A percentile compares a stretch with the other conserved stretches of the same genome.
Evolutionary conservation across 1,140 invertebrate species (phyloP).

Genomic region (Drosophila miranda): DNA sequence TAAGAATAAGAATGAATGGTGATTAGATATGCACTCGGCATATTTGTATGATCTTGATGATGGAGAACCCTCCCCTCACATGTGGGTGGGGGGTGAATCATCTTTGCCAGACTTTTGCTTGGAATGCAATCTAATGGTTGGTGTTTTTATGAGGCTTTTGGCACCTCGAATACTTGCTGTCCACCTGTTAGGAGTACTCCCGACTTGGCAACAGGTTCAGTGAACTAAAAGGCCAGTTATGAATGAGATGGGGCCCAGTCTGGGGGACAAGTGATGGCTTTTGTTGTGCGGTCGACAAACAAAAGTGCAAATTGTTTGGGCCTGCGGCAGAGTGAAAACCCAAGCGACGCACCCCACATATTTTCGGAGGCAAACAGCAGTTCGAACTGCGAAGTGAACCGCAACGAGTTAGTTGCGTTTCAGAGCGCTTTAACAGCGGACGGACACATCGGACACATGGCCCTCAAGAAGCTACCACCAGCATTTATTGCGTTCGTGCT

Average conservation of each 20-base stretch:
- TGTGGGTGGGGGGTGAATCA: slow-evolving; percentile 1
- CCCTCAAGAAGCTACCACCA: slow-evolving; percentile 12
- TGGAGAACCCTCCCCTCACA: slow-evolving; percentile 5
- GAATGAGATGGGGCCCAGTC: slow-evolving; percentile 23
- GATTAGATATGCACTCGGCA: not conserved
- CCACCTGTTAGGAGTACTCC: not conserved
- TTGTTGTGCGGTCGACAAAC: slow-evolving; percentile 62
- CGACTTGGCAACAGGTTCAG: slow-evolving; percentile 16
- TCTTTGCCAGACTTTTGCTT: not conserved
- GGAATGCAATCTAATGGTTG: slow-evolving; percentile 33
- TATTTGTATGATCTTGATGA: not conserved
- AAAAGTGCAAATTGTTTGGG: slow-evolving; percentile 76
- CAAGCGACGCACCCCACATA: slow-evolving; percentile 47
- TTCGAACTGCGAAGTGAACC: not conserved
- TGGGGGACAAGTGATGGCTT: slow-evolving; percentile 53
- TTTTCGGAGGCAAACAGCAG: slow-evolving; percentile 32
- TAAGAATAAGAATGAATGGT: too few relatives aligned
- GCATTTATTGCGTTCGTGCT: slow-evolving; percentile 18
- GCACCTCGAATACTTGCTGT: slow-evolving; percentile 40
- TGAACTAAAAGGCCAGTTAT: slow-evolving; percentile 37
- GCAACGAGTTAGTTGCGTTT: slow-evolving; percentile 59
- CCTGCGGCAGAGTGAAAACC: not conserved
- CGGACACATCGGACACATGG: not conserved
- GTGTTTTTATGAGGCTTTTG: slow-evolving; percentile 42
- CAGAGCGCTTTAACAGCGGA: slow-evolving; percentile 28